These are phyloP conservation scores for Malurus splendens DNA, from an alignment of 2,797 vertebrate species.

Conservation along the genomic window DNA sequence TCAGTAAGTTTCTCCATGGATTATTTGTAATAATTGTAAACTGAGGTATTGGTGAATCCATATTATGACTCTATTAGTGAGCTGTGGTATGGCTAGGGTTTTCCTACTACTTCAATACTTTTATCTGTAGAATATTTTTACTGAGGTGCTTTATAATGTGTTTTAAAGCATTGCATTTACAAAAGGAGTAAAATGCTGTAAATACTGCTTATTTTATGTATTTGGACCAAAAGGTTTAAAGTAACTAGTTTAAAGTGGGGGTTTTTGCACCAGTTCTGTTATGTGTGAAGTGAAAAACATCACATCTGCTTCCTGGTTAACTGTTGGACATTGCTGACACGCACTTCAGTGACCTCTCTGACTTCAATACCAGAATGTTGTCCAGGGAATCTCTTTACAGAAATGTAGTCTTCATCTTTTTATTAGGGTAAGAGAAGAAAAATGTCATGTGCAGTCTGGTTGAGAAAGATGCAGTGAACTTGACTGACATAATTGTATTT, in stretches of 20 bases:
- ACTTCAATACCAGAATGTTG: constrained; percentile 45
- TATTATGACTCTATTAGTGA: constrained; percentile 73
- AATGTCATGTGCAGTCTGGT: constrained; percentile 38
- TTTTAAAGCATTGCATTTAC: constrained; percentile 83
- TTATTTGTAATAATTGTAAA: constrained; percentile 68
- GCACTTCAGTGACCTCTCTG: constrained; percentile 51
- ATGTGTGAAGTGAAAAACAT: constrained; percentile 63
- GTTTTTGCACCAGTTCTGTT: constrained; percentile 72
- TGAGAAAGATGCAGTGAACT: constrained; percentile 53
- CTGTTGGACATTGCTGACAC: constrained; percentile 49
- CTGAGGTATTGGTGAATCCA: constrained; percentile 62
- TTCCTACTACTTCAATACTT: constrained; percentile 79
- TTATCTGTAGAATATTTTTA: constrained; percentile 83
- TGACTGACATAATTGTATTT: constrained; percentile 59
- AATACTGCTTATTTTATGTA: constrained; percentile 82
- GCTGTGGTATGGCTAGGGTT: constrained; percentile 74
- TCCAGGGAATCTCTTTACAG: constrained; percentile 42
- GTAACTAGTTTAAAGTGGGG: constrained; percentile 64
- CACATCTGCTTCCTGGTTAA: constrained; percentile 57
- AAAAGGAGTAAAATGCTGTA: constrained; percentile 77
- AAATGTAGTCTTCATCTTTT: constrained; percentile 53
- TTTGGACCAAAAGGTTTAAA: constrained; percentile 78
- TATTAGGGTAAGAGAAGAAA: constrained; percentile 34
- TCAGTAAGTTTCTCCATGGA: constrained; percentile 57
- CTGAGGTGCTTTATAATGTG: constrained; percentile 82